Percentiles rank a stretch among this genome's conserved stretches.
These are phyloP conservation scores for Natrix natrix DNA, from an alignment of 2,797 vertebrate species.

Conservation along the genomic window DNA sequence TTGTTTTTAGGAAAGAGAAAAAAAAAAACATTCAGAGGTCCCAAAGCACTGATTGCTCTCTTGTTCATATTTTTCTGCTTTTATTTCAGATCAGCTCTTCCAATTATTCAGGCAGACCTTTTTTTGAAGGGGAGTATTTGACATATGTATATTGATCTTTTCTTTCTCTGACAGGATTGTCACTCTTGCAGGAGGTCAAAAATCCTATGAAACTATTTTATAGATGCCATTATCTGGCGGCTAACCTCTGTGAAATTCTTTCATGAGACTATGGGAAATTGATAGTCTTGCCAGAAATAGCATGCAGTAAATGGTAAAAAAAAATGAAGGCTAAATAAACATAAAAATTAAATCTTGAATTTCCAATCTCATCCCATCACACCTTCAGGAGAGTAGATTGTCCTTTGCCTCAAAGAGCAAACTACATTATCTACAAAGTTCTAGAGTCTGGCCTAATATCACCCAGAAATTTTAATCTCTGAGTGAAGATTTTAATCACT, in stretches of 20 bases:
- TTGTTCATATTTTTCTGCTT: neutral
- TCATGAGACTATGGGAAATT: neutral
- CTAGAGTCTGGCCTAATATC: neutral
- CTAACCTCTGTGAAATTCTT: neutral
- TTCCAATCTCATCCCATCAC: neutral
- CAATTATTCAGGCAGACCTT: neutral
- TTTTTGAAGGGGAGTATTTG: neutral
- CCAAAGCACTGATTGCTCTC: neutral
- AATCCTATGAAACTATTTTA: neutral
- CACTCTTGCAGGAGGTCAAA: neutral
- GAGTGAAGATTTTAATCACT: neutral
- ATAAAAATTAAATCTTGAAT: neutral
- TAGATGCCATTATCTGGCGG: neutral
- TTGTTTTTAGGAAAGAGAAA: neutral
- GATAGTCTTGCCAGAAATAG: neutral
- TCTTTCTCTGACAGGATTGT: neutral
- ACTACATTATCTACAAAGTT: neutral
- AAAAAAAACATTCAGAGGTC: neutral
- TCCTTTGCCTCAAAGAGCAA: neutral
- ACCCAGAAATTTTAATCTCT: neutral
- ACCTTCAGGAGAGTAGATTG: neutral
- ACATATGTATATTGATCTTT: neutral
- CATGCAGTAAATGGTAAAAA: neutral
- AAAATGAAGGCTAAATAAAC: neutral
- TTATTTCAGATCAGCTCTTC: neutral